Base-by-base conservation (phyloP, 2,888 invertebrate species). In the Cryptus armator region DNA sequence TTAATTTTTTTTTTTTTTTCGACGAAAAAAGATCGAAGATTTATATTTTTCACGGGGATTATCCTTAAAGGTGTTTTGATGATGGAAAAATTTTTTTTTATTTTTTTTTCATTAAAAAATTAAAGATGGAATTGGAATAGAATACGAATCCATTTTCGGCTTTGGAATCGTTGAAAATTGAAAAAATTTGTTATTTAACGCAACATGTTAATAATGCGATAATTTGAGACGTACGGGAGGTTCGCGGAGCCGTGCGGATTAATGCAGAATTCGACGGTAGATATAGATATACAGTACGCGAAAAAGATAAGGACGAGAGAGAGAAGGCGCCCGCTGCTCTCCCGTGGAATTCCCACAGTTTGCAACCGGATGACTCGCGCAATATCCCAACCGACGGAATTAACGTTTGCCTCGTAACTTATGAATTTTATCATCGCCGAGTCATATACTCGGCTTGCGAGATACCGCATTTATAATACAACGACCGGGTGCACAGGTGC, bases 301-400 rank as follows among this genome's bases (percentile, higher is more conserved):
- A 37, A 56, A 80, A 80, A 43, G 66, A 46, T 56, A 67, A 68
- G 10, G 59, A 3, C 19, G 68, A 51, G 74, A 67, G 68, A 19
- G 64, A 75, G 43, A 32, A 70, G 71, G 32, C 62, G 24, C 51
- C 56, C 56, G 81, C 29, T 14, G 32, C 24, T 53, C 72, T 75
- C 81, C 7, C 37, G 37, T 37, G 9, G 37, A 51, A 78, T 90
- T 90, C 90, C 88, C 89, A 88, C 89, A 89, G 84, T 75, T 59
- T 19, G 84, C 81, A 84, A 86, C 86, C 85, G 86, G 86, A 86
- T 83, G 86, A 32, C 59, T 74, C 74, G 67, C 85, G 83, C 83
- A 83, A 83, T 83, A 81, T 79, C 67, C 85, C 85, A 75, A 77
- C 77, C 77, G 66, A 83, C 75, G 76, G 85, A 70, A 85, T 86